Conservation (phyloP, 2,797 vertebrate genomes). For the Pangasius macronema region DNA sequence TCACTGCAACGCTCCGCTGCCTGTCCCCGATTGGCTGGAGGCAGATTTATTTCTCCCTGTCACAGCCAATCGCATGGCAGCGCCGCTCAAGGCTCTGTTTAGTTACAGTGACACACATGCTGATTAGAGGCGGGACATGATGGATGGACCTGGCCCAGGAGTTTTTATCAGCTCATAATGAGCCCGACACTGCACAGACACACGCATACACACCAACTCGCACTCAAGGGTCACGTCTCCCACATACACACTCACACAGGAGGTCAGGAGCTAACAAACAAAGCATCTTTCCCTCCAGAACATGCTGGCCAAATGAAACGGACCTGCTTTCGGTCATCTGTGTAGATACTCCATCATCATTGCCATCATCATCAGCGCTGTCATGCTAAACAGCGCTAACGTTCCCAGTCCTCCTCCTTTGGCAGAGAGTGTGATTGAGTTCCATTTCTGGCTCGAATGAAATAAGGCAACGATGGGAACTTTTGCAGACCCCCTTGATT, state of each 20-base stretch:
- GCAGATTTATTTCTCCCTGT: conserved; percentile 85
- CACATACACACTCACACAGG: conserved; percentile 25
- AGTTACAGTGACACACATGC: conserved; percentile 86
- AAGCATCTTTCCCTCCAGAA: conserved; percentile 52
- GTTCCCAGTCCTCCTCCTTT: conserved; percentile 48
- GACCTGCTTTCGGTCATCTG: conserved; percentile 82
- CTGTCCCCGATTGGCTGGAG: conserved; percentile 78
- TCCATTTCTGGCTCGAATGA: conserved; percentile 51
- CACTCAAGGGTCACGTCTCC: conserved; percentile 37
- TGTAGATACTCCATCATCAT: conserved; percentile 82
- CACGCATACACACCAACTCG: conserved; percentile 42
- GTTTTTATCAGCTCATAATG: conserved; percentile 90
- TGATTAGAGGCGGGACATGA: conserved; percentile 84
- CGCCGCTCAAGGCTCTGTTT: conserved; percentile 77
- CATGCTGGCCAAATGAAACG: conserved; percentile 71
- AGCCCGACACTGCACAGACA: conserved; percentile 82
- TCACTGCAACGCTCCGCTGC: conserved; percentile 76
- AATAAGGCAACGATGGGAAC: conserved; percentile 53
- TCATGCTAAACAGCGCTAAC: conserved; percentile 41
- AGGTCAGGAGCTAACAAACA: conserved; percentile 56
- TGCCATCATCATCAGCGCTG: conserved; percentile 54
- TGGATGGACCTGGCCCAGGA: conserved; percentile 83
- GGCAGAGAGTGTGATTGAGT: conserved; percentile 51
- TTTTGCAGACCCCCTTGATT: conserved; percentile 52
- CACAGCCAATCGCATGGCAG: conserved; percentile 80